A percentile compares a stretch with the other conserved stretches of the same genome.
Evolutionary conservation across 2,888 invertebrate genomes (phyloP).

Genomic region (Calliphora vomitoria): DNA sequence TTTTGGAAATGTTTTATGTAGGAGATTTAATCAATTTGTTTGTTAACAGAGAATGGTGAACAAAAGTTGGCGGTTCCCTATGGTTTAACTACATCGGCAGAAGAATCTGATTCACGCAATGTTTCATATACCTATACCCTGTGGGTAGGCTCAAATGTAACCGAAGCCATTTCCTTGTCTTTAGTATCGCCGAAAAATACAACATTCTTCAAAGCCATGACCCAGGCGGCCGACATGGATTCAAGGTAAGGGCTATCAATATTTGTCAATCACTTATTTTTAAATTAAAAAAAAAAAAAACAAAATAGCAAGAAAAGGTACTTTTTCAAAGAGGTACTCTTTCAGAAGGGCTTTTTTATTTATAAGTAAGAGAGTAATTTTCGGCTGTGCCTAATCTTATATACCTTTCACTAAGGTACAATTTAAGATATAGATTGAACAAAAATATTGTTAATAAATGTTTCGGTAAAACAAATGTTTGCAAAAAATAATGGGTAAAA

Average conservation of each 20-base stretch:
- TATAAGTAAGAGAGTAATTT: no score
- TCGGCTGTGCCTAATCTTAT: no score
- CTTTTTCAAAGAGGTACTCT: no score
- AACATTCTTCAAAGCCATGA: constrained; percentile 91
- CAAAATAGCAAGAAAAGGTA: no score
- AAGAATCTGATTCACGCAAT: constrained; percentile 86
- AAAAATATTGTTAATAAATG: no score
- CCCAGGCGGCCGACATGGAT: constrained; percentile 92
- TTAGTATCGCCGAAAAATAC: constrained; percentile 90
- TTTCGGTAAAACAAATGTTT: no score
- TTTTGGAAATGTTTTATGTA: not conserved
- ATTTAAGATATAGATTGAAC: no score
- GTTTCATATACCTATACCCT: constrained; percentile 93
- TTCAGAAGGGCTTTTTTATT: no score
- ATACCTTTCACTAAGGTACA: no score
- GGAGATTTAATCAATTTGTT: not conserved
- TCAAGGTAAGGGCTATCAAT: constrained; percentile 82
- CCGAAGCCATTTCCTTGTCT: constrained; percentile 91
- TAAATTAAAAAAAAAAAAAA: no score
- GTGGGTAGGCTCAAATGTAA: constrained; percentile 95
- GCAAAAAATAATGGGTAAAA: no score
- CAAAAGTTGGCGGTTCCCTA: constrained; percentile 84
- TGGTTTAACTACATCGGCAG: constrained; percentile 83
- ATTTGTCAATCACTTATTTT: no score
- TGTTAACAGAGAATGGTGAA: constrained; percentile 83